phyloP scores from a whole-genome alignment of 2,888 invertebrate genomes.

The Colletes collaris region DNA sequence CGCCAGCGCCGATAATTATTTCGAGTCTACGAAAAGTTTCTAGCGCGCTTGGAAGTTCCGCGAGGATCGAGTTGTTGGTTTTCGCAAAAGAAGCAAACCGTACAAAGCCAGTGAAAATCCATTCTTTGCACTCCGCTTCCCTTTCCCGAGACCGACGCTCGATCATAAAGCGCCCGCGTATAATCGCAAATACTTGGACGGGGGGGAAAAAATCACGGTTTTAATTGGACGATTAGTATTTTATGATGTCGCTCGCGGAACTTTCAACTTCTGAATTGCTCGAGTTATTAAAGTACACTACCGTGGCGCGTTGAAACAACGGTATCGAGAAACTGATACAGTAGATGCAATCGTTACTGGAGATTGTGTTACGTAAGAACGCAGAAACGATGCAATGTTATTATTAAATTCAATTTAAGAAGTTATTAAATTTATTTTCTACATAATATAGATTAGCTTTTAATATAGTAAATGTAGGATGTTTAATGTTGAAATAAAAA shows the following conservation, averaged over 20 bases:
- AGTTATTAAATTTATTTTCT: too few species aligned
- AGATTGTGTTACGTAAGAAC: too few species aligned
- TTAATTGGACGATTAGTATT: constrained; percentile 21
- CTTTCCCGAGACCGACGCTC: too few species aligned
- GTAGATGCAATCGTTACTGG: too few species aligned
- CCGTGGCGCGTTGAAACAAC: not conserved
- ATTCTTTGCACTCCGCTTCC: not conserved
- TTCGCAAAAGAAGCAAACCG: constrained; percentile 25
- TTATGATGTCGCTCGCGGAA: not conserved
- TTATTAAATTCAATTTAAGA: too few species aligned
- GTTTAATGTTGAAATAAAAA: too few species aligned
- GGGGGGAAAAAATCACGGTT: not conserved
- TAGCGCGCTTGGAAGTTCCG: constrained; percentile 22
- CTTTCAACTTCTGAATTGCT: not conserved
- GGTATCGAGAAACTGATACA: not conserved
- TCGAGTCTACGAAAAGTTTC: constrained; percentile 58
- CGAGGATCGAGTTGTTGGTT: constrained; percentile 11
- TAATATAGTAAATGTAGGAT: too few species aligned
- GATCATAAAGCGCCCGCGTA: constrained; percentile 1
- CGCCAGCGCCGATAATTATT: constrained; percentile 66
- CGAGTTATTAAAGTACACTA: not conserved
- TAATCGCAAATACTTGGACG: not conserved
- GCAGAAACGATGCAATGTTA: too few species aligned
- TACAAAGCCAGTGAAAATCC: constrained; percentile 25
- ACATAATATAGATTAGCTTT: too few species aligned